Conservation (phyloP, 1,140 invertebrate species). For the Spodoptera frugiperda region DNA sequence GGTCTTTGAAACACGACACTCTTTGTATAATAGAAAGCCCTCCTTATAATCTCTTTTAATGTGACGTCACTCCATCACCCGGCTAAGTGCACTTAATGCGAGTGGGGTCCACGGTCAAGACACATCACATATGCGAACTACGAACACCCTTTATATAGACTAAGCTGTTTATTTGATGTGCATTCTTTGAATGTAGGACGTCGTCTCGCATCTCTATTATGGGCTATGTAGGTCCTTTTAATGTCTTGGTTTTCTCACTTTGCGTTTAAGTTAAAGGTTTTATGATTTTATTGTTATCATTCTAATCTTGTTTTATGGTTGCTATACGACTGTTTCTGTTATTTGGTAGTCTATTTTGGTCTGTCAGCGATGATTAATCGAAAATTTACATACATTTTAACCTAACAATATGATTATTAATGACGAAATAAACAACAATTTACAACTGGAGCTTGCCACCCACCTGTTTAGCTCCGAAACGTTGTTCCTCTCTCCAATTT, state of each 20-base stretch:
- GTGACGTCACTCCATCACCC: slow-evolving; percentile 1
- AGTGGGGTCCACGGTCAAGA: slow-evolving; percentile 6
- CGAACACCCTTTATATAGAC: neutral
- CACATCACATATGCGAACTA: neutral
- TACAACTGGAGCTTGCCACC: too few species aligned
- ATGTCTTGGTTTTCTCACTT: neutral
- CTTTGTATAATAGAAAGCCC: neutral
- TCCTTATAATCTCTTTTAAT: slow-evolving; percentile 2
- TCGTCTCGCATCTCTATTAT: too few species aligned
- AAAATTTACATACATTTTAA: too few species aligned
- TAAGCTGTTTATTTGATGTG: neutral
- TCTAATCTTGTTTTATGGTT: too few species aligned
- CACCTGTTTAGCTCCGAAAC: too few species aligned
- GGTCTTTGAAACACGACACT: neutral
- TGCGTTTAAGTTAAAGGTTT: neutral
- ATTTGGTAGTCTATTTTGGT: too few species aligned
- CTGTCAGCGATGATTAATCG: too few species aligned
- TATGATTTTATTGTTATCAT: too few species aligned
- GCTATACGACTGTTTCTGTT: too few species aligned
- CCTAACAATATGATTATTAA: too few species aligned
- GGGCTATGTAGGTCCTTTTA: neutral
- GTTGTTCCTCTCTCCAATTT: too few species aligned
- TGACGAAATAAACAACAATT: too few species aligned
- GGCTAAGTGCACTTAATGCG: slow-evolving; percentile 14
- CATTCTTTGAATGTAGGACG: slow-evolving; percentile 1